phyloP scores from a whole-genome alignment of 2,113 vertebrate genomes.

The Phylloscopus trochilus region DNA sequence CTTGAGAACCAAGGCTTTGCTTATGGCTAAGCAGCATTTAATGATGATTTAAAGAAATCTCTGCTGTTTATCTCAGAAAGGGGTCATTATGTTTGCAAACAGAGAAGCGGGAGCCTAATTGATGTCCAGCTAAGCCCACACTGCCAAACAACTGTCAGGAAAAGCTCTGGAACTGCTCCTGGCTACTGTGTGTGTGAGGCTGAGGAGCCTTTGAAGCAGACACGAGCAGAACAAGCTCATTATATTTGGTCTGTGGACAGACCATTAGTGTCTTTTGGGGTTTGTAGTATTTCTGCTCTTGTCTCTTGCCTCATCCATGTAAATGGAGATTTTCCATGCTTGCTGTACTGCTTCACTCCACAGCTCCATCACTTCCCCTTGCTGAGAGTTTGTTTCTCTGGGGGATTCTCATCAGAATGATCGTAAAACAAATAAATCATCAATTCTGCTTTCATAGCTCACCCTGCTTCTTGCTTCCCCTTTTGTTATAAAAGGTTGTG shows the following conservation, averaged over 20 bases:
- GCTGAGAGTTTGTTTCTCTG: neutral
- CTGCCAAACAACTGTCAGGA: slow-evolving; percentile 64
- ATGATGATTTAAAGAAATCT: neutral
- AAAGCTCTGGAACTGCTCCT: slow-evolving; percentile 56
- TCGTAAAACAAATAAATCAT: neutral
- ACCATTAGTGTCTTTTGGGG: neutral
- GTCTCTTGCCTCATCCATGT: neutral
- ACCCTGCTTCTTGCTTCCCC: neutral
- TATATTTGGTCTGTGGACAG: neutral
- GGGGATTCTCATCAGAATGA: neutral
- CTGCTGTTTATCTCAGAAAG: slow-evolving; percentile 22
- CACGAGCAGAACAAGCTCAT: neutral
- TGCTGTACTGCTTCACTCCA: neutral
- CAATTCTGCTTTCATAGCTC: neutral
- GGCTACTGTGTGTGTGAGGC: slow-evolving; percentile 54
- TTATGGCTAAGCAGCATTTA: neutral
- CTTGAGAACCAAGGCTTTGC: neutral
- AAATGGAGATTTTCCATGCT: neutral
- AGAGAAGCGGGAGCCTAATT: slow-evolving; percentile 27
- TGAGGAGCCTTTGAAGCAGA: slow-evolving; percentile 37
- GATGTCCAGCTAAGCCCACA: slow-evolving; percentile 37
- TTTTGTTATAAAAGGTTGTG: neutral
- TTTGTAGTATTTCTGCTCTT: slow-evolving; percentile 10
- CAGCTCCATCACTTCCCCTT: neutral
- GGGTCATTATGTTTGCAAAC: slow-evolving; percentile 33